Evolutionary conservation across 1,140 invertebrate genomes (phyloP).

Genomic region (Proctacanthus coquilletti): DNA sequence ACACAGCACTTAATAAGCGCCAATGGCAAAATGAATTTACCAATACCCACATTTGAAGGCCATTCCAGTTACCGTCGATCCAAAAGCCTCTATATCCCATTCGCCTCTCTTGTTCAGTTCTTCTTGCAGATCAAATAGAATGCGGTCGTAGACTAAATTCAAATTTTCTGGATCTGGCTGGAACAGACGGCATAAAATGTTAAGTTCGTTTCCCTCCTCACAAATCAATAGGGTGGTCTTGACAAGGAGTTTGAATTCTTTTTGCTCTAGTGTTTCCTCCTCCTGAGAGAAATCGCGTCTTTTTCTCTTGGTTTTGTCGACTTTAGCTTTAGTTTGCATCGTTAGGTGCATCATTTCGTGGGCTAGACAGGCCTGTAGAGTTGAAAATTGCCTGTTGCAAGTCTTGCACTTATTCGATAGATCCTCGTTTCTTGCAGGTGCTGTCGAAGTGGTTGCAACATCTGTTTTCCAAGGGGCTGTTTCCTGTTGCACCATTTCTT

Average conservation of each 20-base stretch:
- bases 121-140: slow-evolving; percentile 11
- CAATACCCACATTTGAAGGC: slow-evolving; percentile 14
- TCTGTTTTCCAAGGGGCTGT: not conserved
- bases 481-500: too few relatives aligned
- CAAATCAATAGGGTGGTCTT: slow-evolving; percentile 1
- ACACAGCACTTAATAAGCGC: not conserved
- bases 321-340: slow-evolving; percentile 1
- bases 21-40: not conserved
- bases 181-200: slow-evolving; percentile 10
- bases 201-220: slow-evolving; percentile 10
- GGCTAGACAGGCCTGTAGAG: slow-evolving; percentile 14
- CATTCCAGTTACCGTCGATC: slow-evolving; percentile 20
- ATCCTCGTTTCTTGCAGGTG: not conserved
- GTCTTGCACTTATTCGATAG: slow-evolving; percentile 14
- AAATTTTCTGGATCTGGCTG: slow-evolving; percentile 10
- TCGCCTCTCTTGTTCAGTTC: slow-evolving; percentile 5
- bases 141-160: slow-evolving; percentile 8
- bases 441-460: not conserved
- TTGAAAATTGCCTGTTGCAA: slow-evolving; percentile 12
- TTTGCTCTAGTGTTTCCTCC: slow-evolving; percentile 4
- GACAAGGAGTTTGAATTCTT: too few relatives aligned
- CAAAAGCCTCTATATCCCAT: slow-evolving; percentile 16
- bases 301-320: not conserved
- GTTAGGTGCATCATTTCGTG: slow-evolving; percentile 13
- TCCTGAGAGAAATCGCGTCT: slow-evolving; percentile 6